These are phyloP conservation scores for Coreius guichenoti DNA, from an alignment of 2,797 vertebrate species.

Conservation along the genomic window DNA sequence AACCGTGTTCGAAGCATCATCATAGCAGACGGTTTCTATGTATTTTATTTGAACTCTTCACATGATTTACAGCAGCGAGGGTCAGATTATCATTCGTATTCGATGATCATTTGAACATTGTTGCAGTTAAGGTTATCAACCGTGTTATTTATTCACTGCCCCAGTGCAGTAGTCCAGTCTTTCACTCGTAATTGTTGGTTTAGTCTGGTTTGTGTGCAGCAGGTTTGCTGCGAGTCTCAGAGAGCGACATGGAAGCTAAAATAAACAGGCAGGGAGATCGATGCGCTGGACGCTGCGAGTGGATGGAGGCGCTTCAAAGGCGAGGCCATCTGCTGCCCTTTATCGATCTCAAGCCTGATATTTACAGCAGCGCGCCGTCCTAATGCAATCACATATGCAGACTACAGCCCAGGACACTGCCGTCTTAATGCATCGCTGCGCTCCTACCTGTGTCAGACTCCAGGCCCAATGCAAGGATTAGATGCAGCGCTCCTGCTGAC, in stretches of 20 bases:
- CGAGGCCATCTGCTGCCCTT: constrained; percentile 45
- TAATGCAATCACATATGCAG: constrained; percentile 59
- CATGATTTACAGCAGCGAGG: background rate
- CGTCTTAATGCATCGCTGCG: too few species aligned
- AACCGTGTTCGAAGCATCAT: background rate
- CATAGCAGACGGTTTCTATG: background rate
- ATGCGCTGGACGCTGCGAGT: constrained; percentile 33
- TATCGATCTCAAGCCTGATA: constrained; percentile 57
- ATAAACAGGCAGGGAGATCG: constrained; percentile 51
- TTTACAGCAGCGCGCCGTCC: constrained; percentile 48
- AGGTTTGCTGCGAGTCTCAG: background rate
- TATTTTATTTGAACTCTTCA: background rate
- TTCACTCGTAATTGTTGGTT: background rate
- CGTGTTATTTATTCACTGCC: background rate
- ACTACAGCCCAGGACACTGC: background rate
- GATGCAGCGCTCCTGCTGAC: too few species aligned
- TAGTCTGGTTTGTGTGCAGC: background rate
- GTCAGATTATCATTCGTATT: background rate
- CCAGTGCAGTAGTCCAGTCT: background rate
- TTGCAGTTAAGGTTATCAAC: background rate
- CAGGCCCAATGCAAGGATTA: too few species aligned
- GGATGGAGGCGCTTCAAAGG: constrained; percentile 32
- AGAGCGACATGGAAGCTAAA: constrained; percentile 47
- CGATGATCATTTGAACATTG: background rate
- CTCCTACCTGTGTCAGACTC: background rate